Conservation (phyloP, 2,113 vertebrate species). For the Turnix velox region DNA sequence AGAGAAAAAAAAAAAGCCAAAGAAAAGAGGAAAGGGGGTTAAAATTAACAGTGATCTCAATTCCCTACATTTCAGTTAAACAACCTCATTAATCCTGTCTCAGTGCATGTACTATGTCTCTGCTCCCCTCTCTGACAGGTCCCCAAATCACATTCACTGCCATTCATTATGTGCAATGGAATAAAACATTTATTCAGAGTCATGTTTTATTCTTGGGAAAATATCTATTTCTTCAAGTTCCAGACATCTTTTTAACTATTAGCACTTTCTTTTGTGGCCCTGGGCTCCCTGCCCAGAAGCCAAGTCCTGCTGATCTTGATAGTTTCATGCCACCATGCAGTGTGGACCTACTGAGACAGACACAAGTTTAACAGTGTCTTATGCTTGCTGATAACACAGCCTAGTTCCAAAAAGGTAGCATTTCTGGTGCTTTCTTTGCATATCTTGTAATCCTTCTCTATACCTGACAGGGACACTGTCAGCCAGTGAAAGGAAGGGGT, state of each 20-base stretch:
- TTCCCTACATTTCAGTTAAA: constrained; percentile 26
- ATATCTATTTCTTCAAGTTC: constrained; percentile 45
- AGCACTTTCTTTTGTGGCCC: not conserved
- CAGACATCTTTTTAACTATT: constrained; percentile 9
- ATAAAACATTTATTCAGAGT: constrained; percentile 61
- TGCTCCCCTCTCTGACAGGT: constrained; percentile 49
- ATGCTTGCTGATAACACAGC: not conserved
- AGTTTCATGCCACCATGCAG: not conserved
- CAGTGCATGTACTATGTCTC: constrained; percentile 6
- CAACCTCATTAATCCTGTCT: constrained; percentile 32
- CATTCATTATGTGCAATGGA: constrained; percentile 43
- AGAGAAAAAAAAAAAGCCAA: not conserved
- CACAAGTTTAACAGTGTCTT: not conserved
- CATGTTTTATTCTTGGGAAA: constrained; percentile 60
- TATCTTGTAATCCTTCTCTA: accelerated
- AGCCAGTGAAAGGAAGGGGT: not conserved
- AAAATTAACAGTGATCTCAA: constrained; percentile 11
- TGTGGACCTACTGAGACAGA: not conserved
- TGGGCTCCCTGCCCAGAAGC: not conserved
- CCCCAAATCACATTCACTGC: constrained; percentile 51
- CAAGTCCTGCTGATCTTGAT: not conserved
- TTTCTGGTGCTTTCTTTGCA: not conserved
- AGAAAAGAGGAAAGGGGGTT: not conserved
- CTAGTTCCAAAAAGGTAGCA: not conserved
- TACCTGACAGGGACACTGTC: not conserved